A percentile compares a stretch with the other conserved stretches of the same genome.
Conservation (phyloP, 1,140 invertebrate genomes). For the Aethina tumida region DNA sequence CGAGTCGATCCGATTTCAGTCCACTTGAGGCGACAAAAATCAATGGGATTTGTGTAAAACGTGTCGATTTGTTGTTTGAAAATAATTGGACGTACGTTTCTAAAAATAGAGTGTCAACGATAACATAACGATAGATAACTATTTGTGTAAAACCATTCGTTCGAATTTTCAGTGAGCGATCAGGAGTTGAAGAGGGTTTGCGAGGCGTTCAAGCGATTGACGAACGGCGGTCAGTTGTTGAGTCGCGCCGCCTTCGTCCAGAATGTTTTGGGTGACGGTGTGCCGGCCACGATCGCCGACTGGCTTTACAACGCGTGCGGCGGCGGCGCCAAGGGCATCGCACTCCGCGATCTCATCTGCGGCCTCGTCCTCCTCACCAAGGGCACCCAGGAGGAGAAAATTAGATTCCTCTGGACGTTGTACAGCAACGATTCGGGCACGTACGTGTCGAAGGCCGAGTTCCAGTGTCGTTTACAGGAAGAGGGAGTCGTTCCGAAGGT, state of each 20-base stretch:
- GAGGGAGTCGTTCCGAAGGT: slow-evolving; percentile 37
- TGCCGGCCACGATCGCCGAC: slow-evolving; percentile 67
- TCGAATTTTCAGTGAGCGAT: slow-evolving; percentile 57
- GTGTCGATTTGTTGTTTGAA: no score
- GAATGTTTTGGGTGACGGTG: slow-evolving; percentile 75
- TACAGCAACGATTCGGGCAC: slow-evolving; percentile 71
- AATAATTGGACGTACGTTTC: no score
- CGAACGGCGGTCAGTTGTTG: slow-evolving; percentile 56
- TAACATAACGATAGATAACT: no score
- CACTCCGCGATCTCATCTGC: slow-evolving; percentile 71
- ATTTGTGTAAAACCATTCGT: no score
- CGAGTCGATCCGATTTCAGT: no score
- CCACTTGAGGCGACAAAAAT: no score
- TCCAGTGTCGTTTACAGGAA: slow-evolving; percentile 55
- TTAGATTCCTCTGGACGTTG: slow-evolving; percentile 75
- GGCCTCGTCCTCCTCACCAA: slow-evolving; percentile 75
- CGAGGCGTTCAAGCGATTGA: slow-evolving; percentile 75
- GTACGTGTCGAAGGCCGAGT: slow-evolving; percentile 66
- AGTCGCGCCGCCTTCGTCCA: slow-evolving; percentile 63
- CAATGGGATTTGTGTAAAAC: no score
- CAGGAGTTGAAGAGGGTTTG: slow-evolving; percentile 67
- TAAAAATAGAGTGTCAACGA: no score
- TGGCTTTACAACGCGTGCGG: slow-evolving; percentile 73
- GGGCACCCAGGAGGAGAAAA: slow-evolving; percentile 74
- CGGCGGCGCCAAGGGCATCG: slow-evolving; percentile 67